A percentile compares a stretch with the other conserved stretches of the same genome.
Evolutionary conservation across 2,113 vertebrate species (phyloP).

Genomic region (Phrynosoma blainvillii): DNA sequence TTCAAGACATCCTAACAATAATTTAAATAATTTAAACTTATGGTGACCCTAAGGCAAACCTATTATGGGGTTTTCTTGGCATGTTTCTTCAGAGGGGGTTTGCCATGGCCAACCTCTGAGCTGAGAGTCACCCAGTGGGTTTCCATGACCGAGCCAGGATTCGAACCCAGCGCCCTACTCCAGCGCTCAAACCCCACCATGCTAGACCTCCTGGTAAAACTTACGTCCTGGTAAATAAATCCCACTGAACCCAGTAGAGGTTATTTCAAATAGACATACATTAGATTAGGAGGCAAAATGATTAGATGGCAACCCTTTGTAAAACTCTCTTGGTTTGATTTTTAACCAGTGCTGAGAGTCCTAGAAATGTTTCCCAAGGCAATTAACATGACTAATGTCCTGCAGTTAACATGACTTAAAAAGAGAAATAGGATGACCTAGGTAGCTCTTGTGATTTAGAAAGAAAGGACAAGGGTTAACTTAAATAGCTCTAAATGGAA

Average conservation of each 20-base stretch:
- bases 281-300: not conserved
- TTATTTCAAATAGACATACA: not conserved
- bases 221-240: not conserved
- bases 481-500: not conserved
- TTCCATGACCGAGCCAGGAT: too few species aligned
- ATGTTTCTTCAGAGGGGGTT: too few species aligned
- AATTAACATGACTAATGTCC: not conserved
- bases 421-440: not conserved
- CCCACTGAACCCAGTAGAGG: not conserved
- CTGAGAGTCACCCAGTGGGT: too few species aligned
- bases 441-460: not conserved
- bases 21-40: too few species aligned
- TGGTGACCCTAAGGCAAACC: too few species aligned
- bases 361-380: not conserved
- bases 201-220: not conserved
- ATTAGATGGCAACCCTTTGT: not conserved
- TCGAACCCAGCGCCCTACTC: too few species aligned
- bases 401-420: too few species aligned
- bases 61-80: too few species aligned
- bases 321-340: not conserved
- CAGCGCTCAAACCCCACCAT: too few species aligned
- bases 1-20: too few species aligned
- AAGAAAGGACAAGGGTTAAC: conserved; percentile 2
- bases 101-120: too few species aligned
- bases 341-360: not conserved